Base-by-base conservation (phyloP, 2,888 invertebrate species). In the Hirtodrosophila cameraria region DNA sequence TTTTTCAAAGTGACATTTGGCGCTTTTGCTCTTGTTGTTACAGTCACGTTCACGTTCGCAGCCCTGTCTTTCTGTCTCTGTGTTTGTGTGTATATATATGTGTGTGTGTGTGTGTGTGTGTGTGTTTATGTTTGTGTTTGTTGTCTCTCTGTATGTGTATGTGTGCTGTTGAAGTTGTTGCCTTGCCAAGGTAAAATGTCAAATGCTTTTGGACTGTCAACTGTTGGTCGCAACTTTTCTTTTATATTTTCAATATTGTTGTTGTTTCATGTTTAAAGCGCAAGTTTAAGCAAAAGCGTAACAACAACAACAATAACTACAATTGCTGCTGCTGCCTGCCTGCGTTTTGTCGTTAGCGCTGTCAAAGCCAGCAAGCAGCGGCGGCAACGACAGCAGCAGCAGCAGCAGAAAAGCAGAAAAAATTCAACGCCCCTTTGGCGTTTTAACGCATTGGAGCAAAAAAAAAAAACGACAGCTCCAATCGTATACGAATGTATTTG, bases 1-100 rank as follows among this genome's bases (percentile, higher is more conserved):
- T 88, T 89, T 88, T 88, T 88, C 88, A 88, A 88, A 87, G 87
- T 88, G 88, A 88, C 88, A 88, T 89, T 88, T 88, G 87, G 82
- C 79, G 85, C 87, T 81, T 77, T 80, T 82, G 75, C 76, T 81
- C 75, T 81, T 84, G 68, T 78, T 75, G 58, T 70, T 69, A 74
- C 74, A 72, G 64, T 69, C 69, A 74, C 63, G 52, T 68, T 59
- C 66, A 55, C 59, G 55, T 53, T 54, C 57, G 48, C 57, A 49
- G 46, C 59, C 31, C 64, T 65, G 62, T 71, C 53, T 67, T 33
- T 61, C 41, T 54, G 58, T 45, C 42, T 23, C 41, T 43, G 30
- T 43, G 6, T 41, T n/a, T 59, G 45, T 35, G 15, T 59, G 52
- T 42, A 41, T 65, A 35, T 55, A 41, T 58, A 50, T 36, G 31